Conservation (phyloP, 2,888 invertebrate species). For the Cephonodes hylas region DNA sequence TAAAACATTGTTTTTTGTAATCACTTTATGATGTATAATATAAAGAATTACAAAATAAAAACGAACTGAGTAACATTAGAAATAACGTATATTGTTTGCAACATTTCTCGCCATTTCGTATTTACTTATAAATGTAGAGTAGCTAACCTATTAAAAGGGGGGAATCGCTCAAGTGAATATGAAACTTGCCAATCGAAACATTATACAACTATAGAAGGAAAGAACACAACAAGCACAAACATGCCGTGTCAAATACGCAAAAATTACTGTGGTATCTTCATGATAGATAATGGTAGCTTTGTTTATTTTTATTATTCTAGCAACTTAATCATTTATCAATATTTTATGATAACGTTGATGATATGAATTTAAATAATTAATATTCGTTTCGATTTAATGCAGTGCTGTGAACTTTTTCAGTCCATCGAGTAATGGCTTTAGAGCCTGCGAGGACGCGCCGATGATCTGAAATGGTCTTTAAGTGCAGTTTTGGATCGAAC, state of each 20-base stretch:
- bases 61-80: too few species aligned
- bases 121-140: too few species aligned
- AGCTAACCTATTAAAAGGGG: too few species aligned
- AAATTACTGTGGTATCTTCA: background rate
- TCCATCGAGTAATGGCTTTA: background rate
- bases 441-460: background rate
- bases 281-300: slow-evolving; percentile 25
- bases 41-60: background rate
- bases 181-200: too few species aligned
- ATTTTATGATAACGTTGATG: slow-evolving; percentile 1
- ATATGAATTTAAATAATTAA: slow-evolving; percentile 7
- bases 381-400: background rate
- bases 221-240: too few species aligned
- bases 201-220: too few species aligned
- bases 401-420: slow-evolving; percentile 7
- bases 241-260: background rate
- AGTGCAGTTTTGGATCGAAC: slow-evolving; percentile 4
- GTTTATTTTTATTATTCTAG: slow-evolving; percentile 26
- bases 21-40: background rate
- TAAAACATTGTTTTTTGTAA: background rate
- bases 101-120: too few species aligned
- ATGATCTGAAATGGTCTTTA: background rate
- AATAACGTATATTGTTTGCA: too few species aligned
- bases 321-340: slow-evolving; percentile 13
- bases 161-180: too few species aligned